These are phyloP conservation scores for crab-eating macaque (Macaca fascicularis) DNA, from an alignment of 2,113 vertebrate species.

Conservation along the genomic window T2T-MFA8v1.1 NC_088381.1:118039001-118039500, in stretches of 20 bases:
- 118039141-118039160: too few species aligned
- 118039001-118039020: too few species aligned
- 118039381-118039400: neutral
- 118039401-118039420: neutral
- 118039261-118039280: neutral
- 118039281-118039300: neutral
- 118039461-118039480: neutral
- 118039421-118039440: neutral
- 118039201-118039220: neutral
- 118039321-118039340: neutral
- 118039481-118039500: neutral
- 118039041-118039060: too few species aligned
- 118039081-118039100: too few species aligned
- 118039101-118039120: too few species aligned
- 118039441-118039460: neutral
- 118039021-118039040: too few species aligned
- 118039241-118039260: neutral
- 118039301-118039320: neutral
- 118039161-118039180: too few species aligned
- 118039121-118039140: too few species aligned
- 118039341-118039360: neutral
- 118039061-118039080: too few species aligned
- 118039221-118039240: neutral
- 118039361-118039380: neutral
- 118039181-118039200: neutral